These are phyloP conservation scores for Sisor rabdophorus DNA, from an alignment of 2,113 vertebrate species.

Conservation along the genomic window DNA sequence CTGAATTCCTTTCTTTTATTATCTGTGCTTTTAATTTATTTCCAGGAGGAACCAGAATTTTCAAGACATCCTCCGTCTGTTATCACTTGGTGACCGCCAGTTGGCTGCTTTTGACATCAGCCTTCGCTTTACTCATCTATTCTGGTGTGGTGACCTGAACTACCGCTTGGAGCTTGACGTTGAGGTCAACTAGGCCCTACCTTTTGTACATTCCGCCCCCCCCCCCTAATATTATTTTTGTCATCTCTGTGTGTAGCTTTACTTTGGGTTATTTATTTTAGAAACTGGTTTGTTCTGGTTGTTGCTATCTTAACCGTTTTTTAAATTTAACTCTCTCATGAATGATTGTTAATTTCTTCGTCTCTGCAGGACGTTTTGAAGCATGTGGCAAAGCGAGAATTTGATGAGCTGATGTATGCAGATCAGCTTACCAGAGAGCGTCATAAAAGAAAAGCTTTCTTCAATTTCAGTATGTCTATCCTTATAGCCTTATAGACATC, in stretches of 20 bases:
- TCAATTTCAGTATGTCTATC: constrained; percentile 75
- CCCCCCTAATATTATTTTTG: background rate
- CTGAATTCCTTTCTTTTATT: too few relatives aligned
- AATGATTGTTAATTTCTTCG: background rate
- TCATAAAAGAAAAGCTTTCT: constrained; percentile 81
- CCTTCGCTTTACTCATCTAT: constrained; percentile 75
- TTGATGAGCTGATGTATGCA: constrained; percentile 78
- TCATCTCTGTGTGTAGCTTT: background rate
- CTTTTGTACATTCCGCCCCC: background rate
- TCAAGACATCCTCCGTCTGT: constrained; percentile 71
- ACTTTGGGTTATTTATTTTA: too few relatives aligned
- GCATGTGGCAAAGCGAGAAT: constrained; percentile 77
- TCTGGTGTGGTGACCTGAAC: constrained; percentile 80
- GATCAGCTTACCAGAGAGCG: constrained; percentile 82
- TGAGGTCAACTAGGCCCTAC: constrained; percentile 56
- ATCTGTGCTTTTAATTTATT: background rate
- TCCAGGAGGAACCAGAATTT: constrained; percentile 77
- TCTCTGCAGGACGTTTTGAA: constrained; percentile 74
- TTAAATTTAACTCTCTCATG: background rate
- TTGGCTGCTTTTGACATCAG: constrained; percentile 72
- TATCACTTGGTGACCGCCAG: constrained; percentile 73
- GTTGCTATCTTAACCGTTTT: background rate
- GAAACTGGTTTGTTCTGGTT: background rate
- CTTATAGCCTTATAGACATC: background rate
- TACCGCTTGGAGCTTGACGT: constrained; percentile 75